phyloP scores from a whole-genome alignment of 2,888 invertebrate genomes.

The Julus scanicus region DNA sequence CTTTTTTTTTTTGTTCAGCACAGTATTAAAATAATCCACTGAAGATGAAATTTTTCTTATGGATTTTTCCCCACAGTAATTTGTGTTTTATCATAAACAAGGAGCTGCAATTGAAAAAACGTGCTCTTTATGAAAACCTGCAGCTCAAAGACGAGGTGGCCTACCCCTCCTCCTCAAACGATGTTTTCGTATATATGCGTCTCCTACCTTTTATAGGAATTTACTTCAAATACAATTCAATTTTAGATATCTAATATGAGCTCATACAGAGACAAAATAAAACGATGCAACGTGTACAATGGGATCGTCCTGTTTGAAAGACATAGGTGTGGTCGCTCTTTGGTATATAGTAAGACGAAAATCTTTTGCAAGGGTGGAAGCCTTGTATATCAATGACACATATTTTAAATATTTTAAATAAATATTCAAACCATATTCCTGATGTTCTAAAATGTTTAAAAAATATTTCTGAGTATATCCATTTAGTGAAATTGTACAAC shows the following conservation, averaged over 20 bases:
- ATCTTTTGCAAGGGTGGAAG: too few relatives aligned
- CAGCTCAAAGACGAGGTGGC: conserved; percentile 31
- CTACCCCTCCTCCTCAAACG: neutral
- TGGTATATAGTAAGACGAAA: neutral
- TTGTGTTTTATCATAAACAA: conserved; percentile 33
- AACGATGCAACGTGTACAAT: neutral
- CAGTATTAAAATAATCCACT: conserved; percentile 28
- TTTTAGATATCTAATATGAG: conserved; percentile 36
- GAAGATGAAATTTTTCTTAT: conserved; percentile 33
- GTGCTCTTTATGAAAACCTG: conserved; percentile 39
- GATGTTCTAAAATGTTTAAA: neutral
- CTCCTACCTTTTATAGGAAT: conserved; percentile 13
- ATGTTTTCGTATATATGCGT: conserved; percentile 33
- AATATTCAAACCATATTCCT: neutral
- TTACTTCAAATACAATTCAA: conserved; percentile 36
- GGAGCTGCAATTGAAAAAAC: conserved; percentile 31
- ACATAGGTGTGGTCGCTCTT: neutral
- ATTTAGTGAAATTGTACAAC: too few relatives aligned
- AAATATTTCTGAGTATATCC: too few relatives aligned
- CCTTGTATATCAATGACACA: neutral
- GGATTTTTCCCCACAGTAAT: conserved; percentile 15
- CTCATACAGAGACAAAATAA: neutral
- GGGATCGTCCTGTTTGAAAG: neutral
- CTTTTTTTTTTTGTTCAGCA: neutral
- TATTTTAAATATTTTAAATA: too few relatives aligned